Base-by-base conservation (phyloP, 2,888 invertebrate genomes). In the Anodontia alba region DNA sequence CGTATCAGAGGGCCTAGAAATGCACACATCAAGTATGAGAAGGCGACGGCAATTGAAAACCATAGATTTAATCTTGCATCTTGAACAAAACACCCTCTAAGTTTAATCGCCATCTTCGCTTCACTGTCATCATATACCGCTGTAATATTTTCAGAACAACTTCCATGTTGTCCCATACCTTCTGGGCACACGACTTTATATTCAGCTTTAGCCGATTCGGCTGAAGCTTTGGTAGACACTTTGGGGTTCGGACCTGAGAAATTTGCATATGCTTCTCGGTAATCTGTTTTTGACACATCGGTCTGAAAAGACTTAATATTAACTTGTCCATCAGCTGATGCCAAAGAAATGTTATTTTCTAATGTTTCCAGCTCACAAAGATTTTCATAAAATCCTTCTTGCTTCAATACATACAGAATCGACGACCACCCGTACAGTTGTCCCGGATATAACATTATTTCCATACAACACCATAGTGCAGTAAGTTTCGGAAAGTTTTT, bases 391-490 rank as follows among this genome's bases (percentile, higher is more conserved):
- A 91, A 76, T 29, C 89, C 88, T 66, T 91, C 90, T 33, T 89
- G 75, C 70, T 88, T 90, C 42, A 91, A 66, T 17, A 91, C 76
- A 77, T 85, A 91, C 1, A 90, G 87, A 29, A 91, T 74, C 1
- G 90, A 90, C 12, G 84, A 86, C 91, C 91, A 91, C 20, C 91
- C 91, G 62, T 88, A 91, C 17, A 91, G 75, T 10, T 90, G 87
- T 31, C 91, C 91, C 23, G 88, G 89, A 73, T 89, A 90, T 10
- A 89, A 74, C 3, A 90, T 51, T 49, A 89, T 86, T 78, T 91
- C 91, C 12, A 91, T 12, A 62, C 86, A 88, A 66, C 88, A 89
- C 90, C 90, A 91, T 0, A 84, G 62, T 12, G 87, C 86, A 33
- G 81, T 76, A 17, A 89, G 23, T 67, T 74, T 82, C 15, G 88